Evolutionary conservation across 2,888 invertebrate species (phyloP), one percentile per base, ranked within the genome.

Genomic region (Empis livida): DNA sequence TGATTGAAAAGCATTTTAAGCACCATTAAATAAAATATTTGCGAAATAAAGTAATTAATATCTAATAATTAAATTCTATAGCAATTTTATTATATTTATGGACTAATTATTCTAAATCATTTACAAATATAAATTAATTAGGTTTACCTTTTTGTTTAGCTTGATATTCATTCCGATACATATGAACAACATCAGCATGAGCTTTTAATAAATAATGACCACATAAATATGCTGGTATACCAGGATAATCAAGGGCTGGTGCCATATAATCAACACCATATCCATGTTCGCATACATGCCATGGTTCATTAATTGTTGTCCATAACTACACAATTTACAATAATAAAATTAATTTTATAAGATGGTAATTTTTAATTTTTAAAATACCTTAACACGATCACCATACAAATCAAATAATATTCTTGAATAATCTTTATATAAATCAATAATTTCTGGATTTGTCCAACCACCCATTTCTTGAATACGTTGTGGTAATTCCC

Each of bases 261-360:
- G 79, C 79, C 63, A 78, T 68, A 56, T 73, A 77, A 32, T 74
- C 74, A 20, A 74, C 73, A 3, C 78, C 78, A 49, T 66, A 70
- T 16, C 64, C 62, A 46, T 67, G 67, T 44, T 69, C 70, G 43
- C 70, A 70, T 39, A 70, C 59, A 53, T 69, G 67, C 70, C 70
- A 67, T 3, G 86, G 85, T 60, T 87, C 87, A 60, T 87, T 87
- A 54, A 87, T 76, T 1, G 87, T 87, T 11, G 83, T 76, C 86
- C 87, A 87, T 50, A 75, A 72, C 61, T 58, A 20, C 14, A 37
- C 27, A 20, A 49, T 40, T 45, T 39, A 42, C 30, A 46, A 44
- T 15, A 48, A 37, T 40, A 49, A 47, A 40, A 13, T 13, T 10
- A 14, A 23, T 23, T 38, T 15, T 44, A 27, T 15, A 11, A 23